Percentiles rank a stretch among this genome's conserved stretches.
Conservation (phyloP, 2,113 vertebrate species). For the Pelobates fuscus region DNA sequence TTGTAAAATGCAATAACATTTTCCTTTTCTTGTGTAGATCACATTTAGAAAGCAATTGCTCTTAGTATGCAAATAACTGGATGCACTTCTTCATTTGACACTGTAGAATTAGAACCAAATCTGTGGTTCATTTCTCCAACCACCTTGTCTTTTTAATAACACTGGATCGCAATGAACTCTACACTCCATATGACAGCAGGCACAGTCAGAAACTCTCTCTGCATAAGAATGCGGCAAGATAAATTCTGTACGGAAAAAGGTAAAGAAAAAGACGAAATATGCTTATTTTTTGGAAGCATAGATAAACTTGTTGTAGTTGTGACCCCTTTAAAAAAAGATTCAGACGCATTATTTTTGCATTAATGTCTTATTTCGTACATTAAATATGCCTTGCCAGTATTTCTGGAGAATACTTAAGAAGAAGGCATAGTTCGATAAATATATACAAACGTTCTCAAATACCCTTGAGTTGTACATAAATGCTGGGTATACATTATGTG, state of each 20-base stretch:
- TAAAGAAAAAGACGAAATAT: too few relatives aligned
- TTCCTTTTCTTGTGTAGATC: background rate
- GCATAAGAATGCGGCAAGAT: background rate
- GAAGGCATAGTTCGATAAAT: too few relatives aligned
- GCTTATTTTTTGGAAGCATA: too few relatives aligned
- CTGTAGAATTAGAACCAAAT: slow-evolving; percentile 27
- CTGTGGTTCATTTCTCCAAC: slow-evolving; percentile 25
- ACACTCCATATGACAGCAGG: slow-evolving; percentile 44
- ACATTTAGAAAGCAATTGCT: slow-evolving; percentile 14
- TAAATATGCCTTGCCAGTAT: too few relatives aligned
- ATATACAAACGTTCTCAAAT: too few relatives aligned
- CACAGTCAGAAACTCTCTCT: slow-evolving; percentile 29
- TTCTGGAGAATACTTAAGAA: too few relatives aligned
- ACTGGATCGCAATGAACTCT: slow-evolving; percentile 44
- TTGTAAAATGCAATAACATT: slow-evolving; percentile 42
- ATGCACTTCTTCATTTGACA: slow-evolving; percentile 36
- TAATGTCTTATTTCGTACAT: too few relatives aligned
- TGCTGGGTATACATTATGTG: too few relatives aligned
- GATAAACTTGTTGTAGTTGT: too few relatives aligned
- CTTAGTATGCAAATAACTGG: slow-evolving; percentile 39
- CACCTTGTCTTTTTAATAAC: slow-evolving; percentile 24
- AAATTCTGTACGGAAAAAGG: slow-evolving; percentile 4
- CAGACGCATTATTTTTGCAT: too few relatives aligned
- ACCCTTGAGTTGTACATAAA: too few relatives aligned
- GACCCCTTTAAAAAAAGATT: too few relatives aligned